Base-by-base conservation (phyloP, 2,797 vertebrate genomes). In the Syngnathus acus region DNA sequence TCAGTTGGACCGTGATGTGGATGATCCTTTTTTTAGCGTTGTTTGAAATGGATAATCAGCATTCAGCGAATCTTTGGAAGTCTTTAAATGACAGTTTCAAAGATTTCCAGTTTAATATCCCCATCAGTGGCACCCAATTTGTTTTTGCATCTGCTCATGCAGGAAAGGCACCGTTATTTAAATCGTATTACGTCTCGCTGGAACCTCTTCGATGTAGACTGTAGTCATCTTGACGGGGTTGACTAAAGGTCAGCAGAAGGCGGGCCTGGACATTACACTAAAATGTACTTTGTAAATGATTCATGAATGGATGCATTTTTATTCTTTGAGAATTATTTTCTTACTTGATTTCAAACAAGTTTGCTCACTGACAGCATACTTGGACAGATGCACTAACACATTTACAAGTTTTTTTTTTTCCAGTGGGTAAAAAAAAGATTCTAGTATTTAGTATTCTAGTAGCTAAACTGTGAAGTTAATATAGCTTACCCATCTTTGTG, bases 1-100 rank as follows among this genome's bases (percentile, higher is more conserved):
- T 76, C 75, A 63, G 70, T 79, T 79, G 65, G 73, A 75, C 78
- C 72, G 62, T 39, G 2, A 53, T 47, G 21, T 51, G 72, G 72
- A 72, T 21, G 50, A 32, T 61, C 4, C 14, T 37, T 54, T 62
- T 62, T 23, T n/a, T 50, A 23, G 19, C n/a, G 5, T n/a, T 19
- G 37, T 55, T 51, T 39, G 38, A 67, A 76, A 72, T 7, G 32
- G 58, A 66, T 73, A 64, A 83, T 71, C 65, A 53, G 66, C 72
- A 62, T 8, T 43, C n/a, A 59, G 51, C 0, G 37, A 70, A 47
- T 65, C 71, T 26, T 71, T 64, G 64, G 62, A 80, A 75, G 19
- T 55, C 39, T 72, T 73, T 55, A 58, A 75, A 69, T 40, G 67
- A 38, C 58, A 51, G 47, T 71, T 72, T 65, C 43, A 26, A 54